Base-by-base conservation (phyloP, 2,888 invertebrate genomes). In the Aphodius granarius region DNA sequence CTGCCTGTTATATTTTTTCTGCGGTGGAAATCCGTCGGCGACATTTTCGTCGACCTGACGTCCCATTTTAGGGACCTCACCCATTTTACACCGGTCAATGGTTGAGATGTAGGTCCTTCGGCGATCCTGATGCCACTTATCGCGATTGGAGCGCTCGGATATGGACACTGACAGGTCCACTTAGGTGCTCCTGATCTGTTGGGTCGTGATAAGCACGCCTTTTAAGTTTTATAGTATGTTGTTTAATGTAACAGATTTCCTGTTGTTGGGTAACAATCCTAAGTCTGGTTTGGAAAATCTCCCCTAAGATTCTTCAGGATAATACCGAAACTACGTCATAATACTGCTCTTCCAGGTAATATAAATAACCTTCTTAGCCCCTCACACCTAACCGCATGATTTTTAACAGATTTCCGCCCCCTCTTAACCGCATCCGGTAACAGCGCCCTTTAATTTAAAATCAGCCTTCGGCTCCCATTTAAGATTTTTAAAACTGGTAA, bases 61-160 rank as follows among this genome's bases (percentile, higher is more conserved):
- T 68, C 21, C 68, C 68, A 22, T 68, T 68, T 20, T 68, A 43
- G 43, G 43, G 43, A 43, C 13, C 43, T 43, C 43, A 20, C 66
- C 68, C 68, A 20, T 22, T 68, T n/a, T 68, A 68, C 19, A 16
- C 65, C 19, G 68, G 43, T 43, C 43, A 43, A 13, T 43, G 4
- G 43, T 9, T 13, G 43, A 43, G 43, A 43, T 13, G 43, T 43
- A 43, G 43, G 43, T 43, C 18, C 68, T 20, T 68, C 68, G 43
- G 68, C 68, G 68, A 68, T 22, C 21, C 22, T 20, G 68, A n/a
- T 22, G 68, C 68, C 22, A 68, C 68, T 68, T 68, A 68, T 68
- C 68, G 20, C 22, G 68, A 68, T 68, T 68, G 68, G 68, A 68
- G 20, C 68, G 68, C 68, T 19, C 68, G 68, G 66, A 22, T 68